Conservation (phyloP, 2,797 vertebrate genomes). For the Apogon talboti region DNA sequence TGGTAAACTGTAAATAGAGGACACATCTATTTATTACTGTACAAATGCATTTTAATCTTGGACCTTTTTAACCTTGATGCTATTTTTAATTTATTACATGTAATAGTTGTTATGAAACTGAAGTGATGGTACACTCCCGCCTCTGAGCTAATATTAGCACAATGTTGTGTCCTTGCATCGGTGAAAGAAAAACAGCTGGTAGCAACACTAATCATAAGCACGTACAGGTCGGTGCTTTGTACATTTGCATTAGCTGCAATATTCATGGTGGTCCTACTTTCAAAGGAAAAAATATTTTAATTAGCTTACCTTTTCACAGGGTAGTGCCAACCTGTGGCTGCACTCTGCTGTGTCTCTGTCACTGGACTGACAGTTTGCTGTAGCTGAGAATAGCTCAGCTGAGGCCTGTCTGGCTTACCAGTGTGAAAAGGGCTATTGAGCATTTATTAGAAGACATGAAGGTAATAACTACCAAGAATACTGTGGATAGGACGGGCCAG, state of each 20-base stretch:
- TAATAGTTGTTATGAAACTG: slow-evolving; percentile 13
- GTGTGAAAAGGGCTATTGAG: slow-evolving; percentile 43
- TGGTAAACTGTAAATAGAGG: slow-evolving; percentile 74
- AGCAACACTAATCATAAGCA: slow-evolving; percentile 4
- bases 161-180: slow-evolving; percentile 13
- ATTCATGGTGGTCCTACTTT: slow-evolving; percentile 31
- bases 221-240: slow-evolving; percentile 12
- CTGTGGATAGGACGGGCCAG: slow-evolving; percentile 33
- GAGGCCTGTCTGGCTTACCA: slow-evolving; percentile 35
- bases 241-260: slow-evolving; percentile 31
- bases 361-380: slow-evolving; percentile 14
- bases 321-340: slow-evolving; percentile 35
- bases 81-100: slow-evolving; percentile 72
- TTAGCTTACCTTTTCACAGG: slow-evolving; percentile 41
- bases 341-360: slow-evolving; percentile 15
- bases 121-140: slow-evolving; percentile 46
- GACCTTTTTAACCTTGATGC: slow-evolving; percentile 55
- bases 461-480: slow-evolving; percentile 15
- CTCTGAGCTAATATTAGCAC: slow-evolving; percentile 22
- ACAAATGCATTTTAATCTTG: slow-evolving; percentile 64
- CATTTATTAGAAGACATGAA: neutral
- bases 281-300: slow-evolving; percentile 8
- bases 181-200: slow-evolving; percentile 18
- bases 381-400: neutral
- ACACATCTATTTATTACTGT: slow-evolving; percentile 83